These are phyloP conservation scores for Augochlorella aurata DNA, from an alignment of 2,888 invertebrate genomes.

Conservation along the genomic window DNA sequence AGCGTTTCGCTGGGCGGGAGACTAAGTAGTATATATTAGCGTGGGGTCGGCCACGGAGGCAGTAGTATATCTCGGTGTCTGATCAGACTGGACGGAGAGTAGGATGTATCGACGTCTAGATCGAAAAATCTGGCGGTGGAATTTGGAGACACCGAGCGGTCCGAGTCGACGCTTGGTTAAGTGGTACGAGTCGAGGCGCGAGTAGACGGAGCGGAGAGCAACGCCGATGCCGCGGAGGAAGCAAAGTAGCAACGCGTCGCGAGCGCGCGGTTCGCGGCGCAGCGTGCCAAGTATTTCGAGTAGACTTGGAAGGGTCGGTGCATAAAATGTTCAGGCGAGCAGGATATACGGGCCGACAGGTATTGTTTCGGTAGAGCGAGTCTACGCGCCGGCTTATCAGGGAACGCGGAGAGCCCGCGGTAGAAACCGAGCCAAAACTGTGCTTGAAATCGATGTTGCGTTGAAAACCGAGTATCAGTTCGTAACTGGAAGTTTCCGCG, in stretches of 20 bases:
- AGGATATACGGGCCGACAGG: neutral
- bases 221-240: no score
- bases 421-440: neutral
- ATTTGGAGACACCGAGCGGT: no score
- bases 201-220: no score
- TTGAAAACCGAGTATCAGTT: neutral
- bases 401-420: neutral
- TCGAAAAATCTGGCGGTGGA: neutral
- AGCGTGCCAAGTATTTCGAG: no score
- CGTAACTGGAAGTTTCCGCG: neutral
- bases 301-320: no score
- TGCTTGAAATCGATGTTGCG: neutral
- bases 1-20: neutral
- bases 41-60: neutral
- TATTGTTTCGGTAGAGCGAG: neutral
- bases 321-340: no score
- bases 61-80: neutral
- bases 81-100: neutral
- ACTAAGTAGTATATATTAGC: constrained; percentile 5
- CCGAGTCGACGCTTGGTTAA: no score
- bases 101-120: neutral
- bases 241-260: no score
- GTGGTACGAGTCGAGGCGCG: no score
- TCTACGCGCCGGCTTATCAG: neutral
- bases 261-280: no score